Evolutionary conservation across 64 coral and sea anemone species (phyloP).

Genomic region (Exaiptasia diaphana): DNA sequence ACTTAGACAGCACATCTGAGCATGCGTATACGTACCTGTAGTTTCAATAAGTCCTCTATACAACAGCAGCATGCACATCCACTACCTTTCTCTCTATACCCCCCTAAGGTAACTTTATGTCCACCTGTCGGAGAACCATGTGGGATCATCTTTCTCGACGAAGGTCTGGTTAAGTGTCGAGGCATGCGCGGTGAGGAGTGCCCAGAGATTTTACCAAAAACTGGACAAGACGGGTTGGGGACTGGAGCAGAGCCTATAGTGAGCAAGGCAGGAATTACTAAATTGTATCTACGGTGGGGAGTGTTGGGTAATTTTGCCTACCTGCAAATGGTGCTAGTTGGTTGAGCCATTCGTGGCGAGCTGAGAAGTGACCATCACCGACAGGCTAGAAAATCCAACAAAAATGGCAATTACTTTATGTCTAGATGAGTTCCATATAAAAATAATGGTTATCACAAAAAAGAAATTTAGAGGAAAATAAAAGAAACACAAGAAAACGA

Average conservation of each 20-base stretch:
- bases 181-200: conserved; percentile 40
- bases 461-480: not conserved
- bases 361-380: conserved; percentile 46
- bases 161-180: not conserved
- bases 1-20: not conserved
- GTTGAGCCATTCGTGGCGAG: conserved; percentile 28
- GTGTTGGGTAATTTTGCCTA: not conserved
- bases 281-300: not conserved
- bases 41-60: conserved; percentile 49
- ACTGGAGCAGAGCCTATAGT: not conserved
- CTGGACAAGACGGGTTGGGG: conserved; percentile 16
- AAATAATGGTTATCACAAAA: not conserved
- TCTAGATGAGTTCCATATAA: not conserved
- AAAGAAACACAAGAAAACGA: not conserved
- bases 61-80: conserved; percentile 51
- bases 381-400: conserved; percentile 46
- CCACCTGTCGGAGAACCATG: not conserved
- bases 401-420: not conserved
- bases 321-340: conserved; percentile 46
- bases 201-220: not conserved
- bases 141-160: not conserved
- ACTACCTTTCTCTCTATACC: not conserved
- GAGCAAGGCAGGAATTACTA: not conserved
- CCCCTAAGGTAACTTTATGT: not conserved
- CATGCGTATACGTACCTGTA: conserved; percentile 28